phyloP scores from a whole-genome alignment of 2,113 vertebrate genomes.

The Lanius ludovicianus region DNA sequence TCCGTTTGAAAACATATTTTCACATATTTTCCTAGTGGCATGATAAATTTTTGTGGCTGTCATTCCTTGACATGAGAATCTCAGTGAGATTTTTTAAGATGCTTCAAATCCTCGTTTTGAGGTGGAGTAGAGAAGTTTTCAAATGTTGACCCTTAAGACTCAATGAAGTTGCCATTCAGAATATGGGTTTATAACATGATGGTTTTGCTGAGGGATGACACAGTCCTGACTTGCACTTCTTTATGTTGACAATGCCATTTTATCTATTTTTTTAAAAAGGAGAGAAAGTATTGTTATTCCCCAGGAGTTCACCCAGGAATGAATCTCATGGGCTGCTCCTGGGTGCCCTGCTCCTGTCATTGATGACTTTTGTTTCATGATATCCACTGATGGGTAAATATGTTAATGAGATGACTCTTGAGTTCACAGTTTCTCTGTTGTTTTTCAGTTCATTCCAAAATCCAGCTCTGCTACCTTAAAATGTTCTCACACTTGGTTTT shows the following conservation, averaged over 20 bases:
- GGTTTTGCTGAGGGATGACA: neutral
- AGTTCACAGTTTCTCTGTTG: neutral
- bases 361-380: neutral
- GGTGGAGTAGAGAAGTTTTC: neutral
- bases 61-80: neutral
- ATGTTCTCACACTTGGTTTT: neutral
- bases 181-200: neutral
- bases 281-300: neutral
- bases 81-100: neutral
- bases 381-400: neutral
- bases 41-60: slow-evolving; percentile 27
- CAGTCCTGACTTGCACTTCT: neutral
- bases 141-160: neutral
- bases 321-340: neutral
- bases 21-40: slow-evolving; percentile 47
- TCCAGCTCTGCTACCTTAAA: neutral
- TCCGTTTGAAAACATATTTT: slow-evolving; percentile 26
- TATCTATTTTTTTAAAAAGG: neutral
- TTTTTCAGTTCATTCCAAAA: neutral
- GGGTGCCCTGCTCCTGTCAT: neutral
- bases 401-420: neutral
- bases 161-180: neutral
- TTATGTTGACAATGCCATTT: neutral
- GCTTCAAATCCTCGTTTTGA: neutral
- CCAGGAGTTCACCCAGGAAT: neutral